Base-by-base conservation (phyloP, 2,888 invertebrate species). In the Halictus quadricinctus region DNA sequence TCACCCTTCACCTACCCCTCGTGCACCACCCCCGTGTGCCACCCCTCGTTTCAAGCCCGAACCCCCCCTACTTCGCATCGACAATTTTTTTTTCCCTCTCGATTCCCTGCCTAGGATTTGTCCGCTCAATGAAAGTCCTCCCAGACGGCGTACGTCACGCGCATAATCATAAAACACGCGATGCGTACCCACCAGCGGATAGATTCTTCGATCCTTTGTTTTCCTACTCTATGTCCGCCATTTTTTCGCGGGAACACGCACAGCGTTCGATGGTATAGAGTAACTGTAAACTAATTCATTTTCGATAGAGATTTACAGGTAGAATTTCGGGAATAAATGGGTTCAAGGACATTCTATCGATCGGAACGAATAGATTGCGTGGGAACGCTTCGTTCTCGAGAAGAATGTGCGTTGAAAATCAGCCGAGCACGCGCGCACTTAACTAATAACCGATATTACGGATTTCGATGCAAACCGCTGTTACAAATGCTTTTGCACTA, bases 61-160 rank as follows among this genome's bases (percentile, higher is more conserved):
- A 86, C 87, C 87, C 79, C 79, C 79, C 7, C 85, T 60, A 80
- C 85, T 80, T 80, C 86, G 88, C 91, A 92, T 92, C 89, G 91
- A 89, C 88, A 80, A 87, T 88, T 88, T 87, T 88, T 54, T 84
- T 87, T 88, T 83, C 80, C 84, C 89, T 87, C 89, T 86, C 80
- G 78, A 87, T 87, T 85, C 81, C 86, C 81, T 88, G 84, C 87
- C 87, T 88, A 81, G 88, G 89, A 90, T 89, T 92, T 92, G 90
- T 91, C 91, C 90, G 91, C 93, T 92, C 91, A 90, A 93, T 92
- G 92, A 93, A 92, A 93, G 91, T 92, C 91, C 90, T 88, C 81
- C 85, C 88, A 86, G 88, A 87, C 86, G 88, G 81, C 87, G 81
- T 81, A 76, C 83, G 87, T 86, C 83, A 77, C 76, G 85, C 84